Evolutionary conservation across 1,140 invertebrate species (phyloP).

Genomic region (Drosophila serrata): DNA sequence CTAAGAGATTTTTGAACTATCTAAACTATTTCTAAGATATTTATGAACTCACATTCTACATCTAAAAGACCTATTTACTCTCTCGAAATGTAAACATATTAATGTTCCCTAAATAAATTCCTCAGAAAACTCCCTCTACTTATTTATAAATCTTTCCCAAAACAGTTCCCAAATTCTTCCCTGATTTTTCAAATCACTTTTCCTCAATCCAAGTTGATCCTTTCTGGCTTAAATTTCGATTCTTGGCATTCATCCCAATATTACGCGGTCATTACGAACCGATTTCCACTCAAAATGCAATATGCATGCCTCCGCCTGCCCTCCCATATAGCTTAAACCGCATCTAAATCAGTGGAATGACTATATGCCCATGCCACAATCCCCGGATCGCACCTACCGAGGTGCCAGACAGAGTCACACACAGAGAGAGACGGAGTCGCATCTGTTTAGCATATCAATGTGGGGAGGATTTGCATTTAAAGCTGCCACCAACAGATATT

Average conservation of each 20-base stretch:
- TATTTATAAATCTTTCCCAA: background rate
- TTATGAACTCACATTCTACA: no score
- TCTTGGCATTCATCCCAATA: constrained; percentile 32
- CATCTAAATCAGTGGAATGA: constrained; percentile 46
- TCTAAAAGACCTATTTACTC: no score
- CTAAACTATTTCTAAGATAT: no score
- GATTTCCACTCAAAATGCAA: constrained; percentile 52
- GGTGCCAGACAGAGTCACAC: constrained; percentile 56
- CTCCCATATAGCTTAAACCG: constrained; percentile 21
- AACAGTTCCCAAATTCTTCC: background rate
- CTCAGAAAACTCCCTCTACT: background rate
- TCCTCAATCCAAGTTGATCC: constrained; percentile 16
- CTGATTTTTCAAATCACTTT: constrained; percentile 7
- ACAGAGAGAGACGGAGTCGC: constrained; percentile 50
- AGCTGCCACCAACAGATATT: constrained; percentile 71
- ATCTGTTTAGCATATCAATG: constrained; percentile 80
- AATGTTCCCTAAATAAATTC: no score
- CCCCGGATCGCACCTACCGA: constrained; percentile 3
- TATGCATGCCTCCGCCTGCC: constrained; percentile 55
- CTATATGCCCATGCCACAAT: background rate
- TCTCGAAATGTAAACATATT: no score
- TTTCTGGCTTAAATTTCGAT: constrained; percentile 6
- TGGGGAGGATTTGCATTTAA: constrained; percentile 73
- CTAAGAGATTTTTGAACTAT: no score
- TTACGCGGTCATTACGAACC: constrained; percentile 25